Evolutionary conservation across 1,140 invertebrate species (phyloP).

Genomic region (Drosophila nebulosa): DNA sequence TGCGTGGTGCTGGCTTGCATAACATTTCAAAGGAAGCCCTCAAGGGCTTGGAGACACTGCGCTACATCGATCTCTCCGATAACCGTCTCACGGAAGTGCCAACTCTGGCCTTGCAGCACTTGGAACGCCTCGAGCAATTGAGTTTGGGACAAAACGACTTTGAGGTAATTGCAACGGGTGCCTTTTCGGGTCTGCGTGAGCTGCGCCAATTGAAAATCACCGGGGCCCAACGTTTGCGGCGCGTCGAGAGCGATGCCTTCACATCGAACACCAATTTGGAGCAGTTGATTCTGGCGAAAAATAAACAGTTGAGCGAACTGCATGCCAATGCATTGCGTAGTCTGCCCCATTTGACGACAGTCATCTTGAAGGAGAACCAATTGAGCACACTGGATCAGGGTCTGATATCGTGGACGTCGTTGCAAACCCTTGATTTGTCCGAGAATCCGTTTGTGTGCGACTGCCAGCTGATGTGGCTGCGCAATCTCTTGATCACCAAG

Average conservation of each 20-base stretch:
- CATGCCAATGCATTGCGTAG: conserved; percentile 89
- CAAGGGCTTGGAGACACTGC: conserved; percentile 86
- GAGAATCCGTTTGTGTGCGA: conserved; percentile 92
- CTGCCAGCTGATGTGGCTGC: conserved; percentile 90
- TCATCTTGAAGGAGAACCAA: conserved; percentile 90
- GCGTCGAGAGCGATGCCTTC: conserved; percentile 89
- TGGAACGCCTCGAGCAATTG: conserved; percentile 89
- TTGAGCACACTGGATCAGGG: conserved; percentile 88
- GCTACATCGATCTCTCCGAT: conserved; percentile 88
- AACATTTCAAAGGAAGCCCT: conserved; percentile 90
- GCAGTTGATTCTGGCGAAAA: conserved; percentile 88
- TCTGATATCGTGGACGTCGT: conserved; percentile 88
- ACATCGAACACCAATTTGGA: conserved; percentile 90
- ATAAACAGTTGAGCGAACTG: conserved; percentile 87
- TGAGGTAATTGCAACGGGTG: conserved; percentile 84
- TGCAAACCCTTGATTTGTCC: conserved; percentile 88
- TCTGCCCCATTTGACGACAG: conserved; percentile 88
- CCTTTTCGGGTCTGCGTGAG: conserved; percentile 89
- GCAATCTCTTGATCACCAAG: conserved; percentile 87
- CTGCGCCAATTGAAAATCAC: conserved; percentile 89
- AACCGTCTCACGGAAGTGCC: conserved; percentile 89
- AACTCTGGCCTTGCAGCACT: conserved; percentile 86
- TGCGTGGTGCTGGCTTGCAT: conserved; percentile 89
- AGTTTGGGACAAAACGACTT: conserved; percentile 92
- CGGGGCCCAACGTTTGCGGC: conserved; percentile 86